A percentile compares a stretch with the other conserved stretches of the same genome.
Conservation (phyloP, 1,140 invertebrate species). For the Lasaia peninsularis region DNA sequence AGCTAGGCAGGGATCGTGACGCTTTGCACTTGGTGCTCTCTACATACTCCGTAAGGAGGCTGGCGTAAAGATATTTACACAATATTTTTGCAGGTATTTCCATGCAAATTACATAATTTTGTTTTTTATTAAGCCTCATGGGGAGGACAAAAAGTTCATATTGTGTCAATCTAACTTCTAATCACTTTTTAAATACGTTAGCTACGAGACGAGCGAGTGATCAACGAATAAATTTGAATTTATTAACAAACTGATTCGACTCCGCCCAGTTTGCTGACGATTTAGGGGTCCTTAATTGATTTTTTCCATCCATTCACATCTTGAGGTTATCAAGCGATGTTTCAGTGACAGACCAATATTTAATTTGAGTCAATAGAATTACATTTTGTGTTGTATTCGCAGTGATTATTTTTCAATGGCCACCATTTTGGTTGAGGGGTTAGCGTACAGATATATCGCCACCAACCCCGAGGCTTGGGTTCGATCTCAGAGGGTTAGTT, state of each 20-base stretch:
- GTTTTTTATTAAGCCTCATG: conserved; percentile 59
- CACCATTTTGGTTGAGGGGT: too few relatives aligned
- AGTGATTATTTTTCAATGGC: too few relatives aligned
- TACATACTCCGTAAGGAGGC: too few relatives aligned
- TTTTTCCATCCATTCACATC: conserved; percentile 42
- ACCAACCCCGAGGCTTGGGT: too few relatives aligned
- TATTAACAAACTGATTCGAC: conserved; percentile 68
- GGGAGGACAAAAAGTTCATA: conserved; percentile 72
- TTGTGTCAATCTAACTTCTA: conserved; percentile 76
- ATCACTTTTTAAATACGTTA: conserved; percentile 76
- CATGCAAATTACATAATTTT: conserved; percentile 69
- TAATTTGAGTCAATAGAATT: neutral
- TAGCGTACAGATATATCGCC: too few relatives aligned
- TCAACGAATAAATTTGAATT: conserved; percentile 76
- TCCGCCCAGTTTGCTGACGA: conserved; percentile 59
- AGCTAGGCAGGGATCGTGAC: too few relatives aligned
- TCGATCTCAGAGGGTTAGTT: too few relatives aligned
- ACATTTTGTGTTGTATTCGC: too few relatives aligned
- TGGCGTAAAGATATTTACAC: too few relatives aligned
- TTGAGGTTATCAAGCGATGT: conserved; percentile 25
- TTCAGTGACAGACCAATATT: neutral
- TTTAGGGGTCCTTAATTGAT: conserved; percentile 67
- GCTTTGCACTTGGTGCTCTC: too few relatives aligned
- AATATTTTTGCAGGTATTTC: conserved; percentile 28
- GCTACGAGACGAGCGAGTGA: conserved; percentile 54